These are phyloP conservation scores for Actenoides lindsayi DNA, from an alignment of 2,113 vertebrate species.

Conservation along the genomic window DNA sequence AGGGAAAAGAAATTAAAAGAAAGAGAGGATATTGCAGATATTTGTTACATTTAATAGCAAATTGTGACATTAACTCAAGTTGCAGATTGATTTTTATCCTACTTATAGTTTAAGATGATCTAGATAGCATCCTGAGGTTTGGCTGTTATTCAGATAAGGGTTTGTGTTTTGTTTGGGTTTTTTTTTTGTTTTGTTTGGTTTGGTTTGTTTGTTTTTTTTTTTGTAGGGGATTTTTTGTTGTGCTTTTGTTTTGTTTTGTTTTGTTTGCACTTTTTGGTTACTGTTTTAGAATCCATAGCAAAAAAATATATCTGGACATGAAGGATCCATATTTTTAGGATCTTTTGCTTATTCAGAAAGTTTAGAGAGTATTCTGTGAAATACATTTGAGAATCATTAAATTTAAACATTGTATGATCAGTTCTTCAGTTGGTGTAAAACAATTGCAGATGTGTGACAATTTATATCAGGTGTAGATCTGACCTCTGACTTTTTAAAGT, in stretches of 20 bases:
- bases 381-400: not conserved
- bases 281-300: not conserved
- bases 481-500: not conserved
- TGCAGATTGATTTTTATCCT: not conserved
- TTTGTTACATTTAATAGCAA: constrained; percentile 8
- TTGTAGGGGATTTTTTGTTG: too few species aligned
- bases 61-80: not conserved
- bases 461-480: not conserved
- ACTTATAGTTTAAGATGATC: not conserved
- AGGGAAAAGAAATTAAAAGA: not conserved
- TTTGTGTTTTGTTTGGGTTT: too few species aligned
- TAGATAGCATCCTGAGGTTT: not conserved
- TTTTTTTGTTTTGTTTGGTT: too few species aligned
- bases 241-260: too few species aligned
- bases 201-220: too few species aligned
- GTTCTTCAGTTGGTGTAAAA: not conserved
- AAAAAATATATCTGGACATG: not conserved
- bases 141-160: not conserved
- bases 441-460: not conserved
- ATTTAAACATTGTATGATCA: not conserved
- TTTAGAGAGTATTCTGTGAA: not conserved
- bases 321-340: not conserved
- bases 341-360: not conserved
- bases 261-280: not conserved
- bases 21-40: not conserved